Percentiles rank a stretch among this genome's conserved stretches.
These are phyloP conservation scores for Bradypodion ventrale DNA, from an alignment of 2,797 vertebrate species.

Conservation along the genomic window DNA sequence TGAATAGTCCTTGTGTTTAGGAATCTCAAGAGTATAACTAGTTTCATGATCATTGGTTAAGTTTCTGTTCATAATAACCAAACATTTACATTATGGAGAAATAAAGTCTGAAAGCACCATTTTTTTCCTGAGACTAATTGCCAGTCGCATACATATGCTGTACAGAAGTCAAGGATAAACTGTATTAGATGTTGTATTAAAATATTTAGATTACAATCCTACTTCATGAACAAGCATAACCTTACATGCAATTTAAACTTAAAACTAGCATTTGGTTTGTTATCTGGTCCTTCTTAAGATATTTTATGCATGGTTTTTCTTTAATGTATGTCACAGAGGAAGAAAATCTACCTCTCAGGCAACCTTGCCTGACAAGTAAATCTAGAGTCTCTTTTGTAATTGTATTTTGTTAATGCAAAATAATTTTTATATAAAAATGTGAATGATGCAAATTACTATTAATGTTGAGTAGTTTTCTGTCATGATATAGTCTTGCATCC, in stretches of 20 bases:
- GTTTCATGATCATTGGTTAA: not conserved
- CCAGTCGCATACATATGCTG: conserved; percentile 13
- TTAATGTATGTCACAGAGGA: conserved; percentile 30
- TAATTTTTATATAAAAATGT: conserved; percentile 44
- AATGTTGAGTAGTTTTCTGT: conserved; percentile 40
- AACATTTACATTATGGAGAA: conserved; percentile 1
- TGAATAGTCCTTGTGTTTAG: conserved; percentile 3
- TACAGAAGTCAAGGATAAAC: not conserved
- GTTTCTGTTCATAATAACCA: not conserved
- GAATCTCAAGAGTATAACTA: not conserved
- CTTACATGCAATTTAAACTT: not conserved
- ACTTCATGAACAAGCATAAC: not conserved
- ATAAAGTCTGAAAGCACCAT: not conserved
- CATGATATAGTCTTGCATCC: conserved; percentile 10
- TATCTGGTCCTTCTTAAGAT: not conserved
- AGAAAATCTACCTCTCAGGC: conserved; percentile 60
- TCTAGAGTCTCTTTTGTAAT: conserved; percentile 28
- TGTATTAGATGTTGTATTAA: not conserved
- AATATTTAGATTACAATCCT: not conserved
- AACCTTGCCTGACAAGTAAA: conserved; percentile 40
- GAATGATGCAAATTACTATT: conserved; percentile 43
- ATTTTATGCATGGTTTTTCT: conserved; percentile 4
- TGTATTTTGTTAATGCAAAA: conserved; percentile 13
- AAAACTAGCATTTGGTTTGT: not conserved
- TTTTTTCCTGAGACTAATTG: conserved; percentile 1